A percentile compares a stretch with the other conserved stretches of the same genome.
Conservation (phyloP, 1,140 invertebrate species). For the Gonatopus flavifemur region DNA sequence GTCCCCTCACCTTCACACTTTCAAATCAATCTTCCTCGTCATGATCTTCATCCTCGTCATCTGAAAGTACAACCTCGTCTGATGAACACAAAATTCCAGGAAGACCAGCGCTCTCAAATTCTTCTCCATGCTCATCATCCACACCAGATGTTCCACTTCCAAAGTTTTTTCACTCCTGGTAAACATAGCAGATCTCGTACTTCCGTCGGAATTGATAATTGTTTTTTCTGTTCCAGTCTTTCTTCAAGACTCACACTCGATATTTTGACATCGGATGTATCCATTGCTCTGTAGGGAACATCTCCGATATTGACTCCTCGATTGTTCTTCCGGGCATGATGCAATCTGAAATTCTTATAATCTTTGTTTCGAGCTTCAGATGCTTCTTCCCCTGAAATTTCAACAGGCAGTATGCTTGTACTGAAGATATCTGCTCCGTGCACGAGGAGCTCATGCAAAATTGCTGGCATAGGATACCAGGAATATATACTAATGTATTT, state of each 20-base stretch:
- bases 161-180: no score
- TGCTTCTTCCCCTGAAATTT: no score
- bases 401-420: no score
- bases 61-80: neutral
- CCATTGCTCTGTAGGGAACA: neutral
- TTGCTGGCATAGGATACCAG: no score
- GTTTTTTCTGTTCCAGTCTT: neutral
- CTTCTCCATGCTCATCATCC: neutral
- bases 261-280: slow-evolving; percentile 1
- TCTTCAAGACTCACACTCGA: neutral
- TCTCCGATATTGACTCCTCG: no score
- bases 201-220: neutral
- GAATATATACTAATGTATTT: no score
- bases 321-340: neutral
- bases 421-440: no score
- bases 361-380: no score
- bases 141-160: neutral
- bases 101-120: neutral
- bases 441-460: no score
- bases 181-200: neutral
- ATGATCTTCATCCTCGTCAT: neutral
- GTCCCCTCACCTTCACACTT: no score
- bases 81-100: neutral
- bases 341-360: neutral
- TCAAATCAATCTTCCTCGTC: neutral